These are phyloP conservation scores for Atherix ibis DNA, from an alignment of 2,888 invertebrate species.

Conservation along the genomic window DNA sequence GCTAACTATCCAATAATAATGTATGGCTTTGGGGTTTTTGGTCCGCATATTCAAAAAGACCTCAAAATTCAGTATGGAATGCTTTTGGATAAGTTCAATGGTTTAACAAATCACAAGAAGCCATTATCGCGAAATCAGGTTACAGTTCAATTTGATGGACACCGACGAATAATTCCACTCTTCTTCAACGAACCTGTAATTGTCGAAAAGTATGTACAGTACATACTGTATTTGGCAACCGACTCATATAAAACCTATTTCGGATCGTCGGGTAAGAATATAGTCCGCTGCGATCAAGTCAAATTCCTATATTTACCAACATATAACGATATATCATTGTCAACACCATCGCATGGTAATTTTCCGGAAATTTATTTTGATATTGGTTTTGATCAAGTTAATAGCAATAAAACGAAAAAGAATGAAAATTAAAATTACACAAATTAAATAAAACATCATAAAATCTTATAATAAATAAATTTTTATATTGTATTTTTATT, in stretches of 20 bases:
- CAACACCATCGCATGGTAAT: constrained; percentile 1
- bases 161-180: constrained; percentile 1
- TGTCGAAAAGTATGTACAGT: neutral
- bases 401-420: too few relatives aligned
- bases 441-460: too few relatives aligned
- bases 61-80: constrained; percentile 4
- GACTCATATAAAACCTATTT: constrained; percentile 4
- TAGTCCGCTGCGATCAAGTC: neutral
- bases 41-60: constrained; percentile 3
- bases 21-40: constrained; percentile 4
- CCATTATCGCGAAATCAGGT: neutral
- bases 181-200: constrained; percentile 3
- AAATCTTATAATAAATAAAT: too few relatives aligned
- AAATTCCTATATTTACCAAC: constrained; percentile 1
- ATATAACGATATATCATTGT: neutral
- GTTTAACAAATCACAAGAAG: constrained; percentile 1
- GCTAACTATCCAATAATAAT: neutral
- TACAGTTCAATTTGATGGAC: constrained; percentile 3
- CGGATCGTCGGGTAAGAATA: neutral
- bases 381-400: too few relatives aligned
- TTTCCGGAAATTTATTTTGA: constrained; percentile 5
- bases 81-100: constrained; percentile 3
- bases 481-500: too few relatives aligned
- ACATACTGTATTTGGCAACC: constrained; percentile 3
- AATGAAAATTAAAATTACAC: too few relatives aligned